A percentile compares a stretch with the other conserved stretches of the same genome.
Conservation (phyloP, 2,888 invertebrate species). For the Heteromurus nitidus region DNA sequence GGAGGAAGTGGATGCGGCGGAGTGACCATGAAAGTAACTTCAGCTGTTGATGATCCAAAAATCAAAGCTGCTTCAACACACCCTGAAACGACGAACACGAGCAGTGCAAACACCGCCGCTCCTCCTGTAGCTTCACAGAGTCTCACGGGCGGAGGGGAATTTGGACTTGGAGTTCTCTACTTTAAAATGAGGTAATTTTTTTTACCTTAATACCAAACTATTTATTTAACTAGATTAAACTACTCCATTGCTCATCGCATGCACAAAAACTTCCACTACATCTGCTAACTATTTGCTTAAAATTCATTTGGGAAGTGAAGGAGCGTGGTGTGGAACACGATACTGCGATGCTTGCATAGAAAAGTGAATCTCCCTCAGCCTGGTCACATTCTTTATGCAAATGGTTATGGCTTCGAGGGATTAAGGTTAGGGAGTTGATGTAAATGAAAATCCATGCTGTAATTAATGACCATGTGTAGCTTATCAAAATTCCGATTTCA, state of each 20-base stretch:
- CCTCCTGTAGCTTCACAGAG: conserved; percentile 42
- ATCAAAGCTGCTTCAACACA: conserved; percentile 45
- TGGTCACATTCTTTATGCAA: conserved; percentile 2
- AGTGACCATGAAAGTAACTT: conserved; percentile 40
- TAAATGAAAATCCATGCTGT: conserved; percentile 8
- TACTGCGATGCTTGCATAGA: too few relatives aligned
- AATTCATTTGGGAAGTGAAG: not conserved
- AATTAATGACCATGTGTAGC: not conserved
- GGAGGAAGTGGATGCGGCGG: conserved; percentile 38
- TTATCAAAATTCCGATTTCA: conserved; percentile 1
- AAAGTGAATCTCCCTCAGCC: not conserved
- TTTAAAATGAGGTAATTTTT: conserved; percentile 85
- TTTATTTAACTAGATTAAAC: not conserved
- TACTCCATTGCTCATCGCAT: not conserved
- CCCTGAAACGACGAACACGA: conserved; percentile 19
- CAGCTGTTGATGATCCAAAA: conserved; percentile 20
- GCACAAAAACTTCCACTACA: not conserved
- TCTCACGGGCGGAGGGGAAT: conserved; percentile 77
- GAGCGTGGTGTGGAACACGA: too few relatives aligned
- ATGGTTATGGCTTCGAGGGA: conserved; percentile 17
- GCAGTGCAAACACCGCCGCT: conserved; percentile 10
- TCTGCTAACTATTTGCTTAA: not conserved
- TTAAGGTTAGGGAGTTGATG: not conserved
- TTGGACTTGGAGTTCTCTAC: conserved; percentile 89
- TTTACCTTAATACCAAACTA: not conserved